Evolutionary conservation across 92 coral and sea anemone species (phyloP).

Genomic region (Bergia sp.): DNA sequence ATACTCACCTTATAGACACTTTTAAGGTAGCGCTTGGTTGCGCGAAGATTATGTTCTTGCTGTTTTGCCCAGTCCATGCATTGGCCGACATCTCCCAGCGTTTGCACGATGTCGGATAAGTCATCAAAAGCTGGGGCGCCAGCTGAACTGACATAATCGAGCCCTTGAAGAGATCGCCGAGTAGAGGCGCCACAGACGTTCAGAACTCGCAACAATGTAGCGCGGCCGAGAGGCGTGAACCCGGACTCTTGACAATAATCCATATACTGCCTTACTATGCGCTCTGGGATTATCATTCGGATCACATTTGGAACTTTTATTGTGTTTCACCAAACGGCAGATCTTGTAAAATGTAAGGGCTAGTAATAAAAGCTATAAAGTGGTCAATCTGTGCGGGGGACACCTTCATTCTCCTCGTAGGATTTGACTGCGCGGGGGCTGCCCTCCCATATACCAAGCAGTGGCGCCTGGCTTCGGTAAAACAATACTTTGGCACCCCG

Average conservation of each 20-base stretch:
- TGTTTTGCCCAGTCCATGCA: constrained; percentile 36
- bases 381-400: constrained; percentile 21
- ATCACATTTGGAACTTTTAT: constrained; percentile 41
- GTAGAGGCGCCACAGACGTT: constrained; percentile 29
- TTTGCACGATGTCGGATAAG: constrained; percentile 31
- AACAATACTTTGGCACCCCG: too few relatives aligned
- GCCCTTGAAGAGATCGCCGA: constrained; percentile 23
- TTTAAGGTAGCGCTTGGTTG: constrained; percentile 36
- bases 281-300: constrained; percentile 39
- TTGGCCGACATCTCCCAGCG: constrained; percentile 41
- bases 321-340: not conserved
- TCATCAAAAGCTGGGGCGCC: constrained; percentile 43
- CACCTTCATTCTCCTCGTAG: not conserved
- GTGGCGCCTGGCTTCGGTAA: too few relatives aligned
- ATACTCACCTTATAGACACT: constrained; percentile 1
- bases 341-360: constrained; percentile 31
- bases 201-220: constrained; percentile 31
- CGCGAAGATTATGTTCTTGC: constrained; percentile 11
- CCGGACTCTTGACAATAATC: constrained; percentile 42
- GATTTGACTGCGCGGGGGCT: too few relatives aligned
- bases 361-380: constrained; percentile 20
- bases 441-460: too few relatives aligned
- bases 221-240: constrained; percentile 37
- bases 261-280: constrained; percentile 45
- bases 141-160: constrained; percentile 32